These are phyloP conservation scores for Epizoanthus fatuus DNA, from an alignment of 92 coral and sea anemone species.

Conservation along the genomic window DNA sequence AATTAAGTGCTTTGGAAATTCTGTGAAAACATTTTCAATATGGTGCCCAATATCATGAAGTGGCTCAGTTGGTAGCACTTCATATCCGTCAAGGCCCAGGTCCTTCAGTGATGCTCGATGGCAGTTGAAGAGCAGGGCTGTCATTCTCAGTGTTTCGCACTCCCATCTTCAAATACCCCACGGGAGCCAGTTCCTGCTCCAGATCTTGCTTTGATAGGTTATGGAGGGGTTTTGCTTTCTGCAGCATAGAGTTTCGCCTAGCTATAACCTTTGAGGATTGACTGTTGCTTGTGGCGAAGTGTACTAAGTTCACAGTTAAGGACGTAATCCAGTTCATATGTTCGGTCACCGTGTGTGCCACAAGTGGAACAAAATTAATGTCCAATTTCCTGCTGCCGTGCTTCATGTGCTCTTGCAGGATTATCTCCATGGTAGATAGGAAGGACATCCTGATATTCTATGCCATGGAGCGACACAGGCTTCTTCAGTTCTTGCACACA, in stretches of 20 bases:
- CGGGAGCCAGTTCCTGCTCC: constrained; percentile 53
- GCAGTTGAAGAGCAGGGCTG: no score
- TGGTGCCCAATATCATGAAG: not conserved
- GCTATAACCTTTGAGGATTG: constrained; percentile 9
- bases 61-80: not conserved
- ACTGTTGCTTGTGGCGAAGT: constrained; percentile 23
- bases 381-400: constrained; percentile 32
- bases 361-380: constrained; percentile 21
- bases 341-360: constrained; percentile 31
- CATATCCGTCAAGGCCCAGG: not conserved
- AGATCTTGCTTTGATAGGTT: constrained; percentile 13
- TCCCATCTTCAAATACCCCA: constrained; percentile 43
- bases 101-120: no score
- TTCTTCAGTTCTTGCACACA: constrained; percentile 23
- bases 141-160: not conserved
- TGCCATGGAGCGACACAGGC: constrained; percentile 5
- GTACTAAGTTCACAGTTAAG: constrained; percentile 37
- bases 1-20: constrained; percentile 8
- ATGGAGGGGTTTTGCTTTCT: constrained; percentile 42
- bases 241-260: not conserved
- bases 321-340: constrained; percentile 20
- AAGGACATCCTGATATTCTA: constrained; percentile 18
- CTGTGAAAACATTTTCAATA: no score
- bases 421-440: constrained; percentile 25
- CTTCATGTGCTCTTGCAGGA: constrained; percentile 59